Conservation (phyloP, 2,113 vertebrate genomes). For the Varanus komodoensis region DNA sequence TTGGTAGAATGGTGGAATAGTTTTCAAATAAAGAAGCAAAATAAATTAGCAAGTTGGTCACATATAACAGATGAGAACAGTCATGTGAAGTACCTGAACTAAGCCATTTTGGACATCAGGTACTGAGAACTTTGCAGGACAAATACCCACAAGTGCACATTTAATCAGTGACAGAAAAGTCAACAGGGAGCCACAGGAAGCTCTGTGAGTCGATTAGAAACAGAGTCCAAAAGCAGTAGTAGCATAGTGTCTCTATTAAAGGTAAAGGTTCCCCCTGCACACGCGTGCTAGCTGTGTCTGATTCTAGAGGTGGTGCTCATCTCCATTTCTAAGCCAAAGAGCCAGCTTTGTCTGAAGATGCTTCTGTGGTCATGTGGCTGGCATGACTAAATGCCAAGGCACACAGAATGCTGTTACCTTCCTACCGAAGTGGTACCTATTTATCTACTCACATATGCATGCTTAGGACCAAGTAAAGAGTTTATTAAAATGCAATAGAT, state of each 20-base stretch:
- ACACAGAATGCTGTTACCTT: too few species aligned
- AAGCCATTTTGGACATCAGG: neutral
- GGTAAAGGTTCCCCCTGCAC: too few species aligned
- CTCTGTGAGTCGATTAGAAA: neutral
- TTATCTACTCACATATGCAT: too few species aligned
- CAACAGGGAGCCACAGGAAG: neutral
- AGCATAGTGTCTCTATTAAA: too few species aligned
- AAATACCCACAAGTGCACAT: neutral
- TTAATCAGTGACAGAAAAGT: conserved; percentile 24
- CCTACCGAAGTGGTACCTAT: too few species aligned
- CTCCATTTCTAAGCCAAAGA: too few species aligned
- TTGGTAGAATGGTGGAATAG: too few species aligned
- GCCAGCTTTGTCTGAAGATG: too few species aligned
- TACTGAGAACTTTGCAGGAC: neutral
- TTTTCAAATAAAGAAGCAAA: neutral
- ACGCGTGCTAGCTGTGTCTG: too few species aligned
- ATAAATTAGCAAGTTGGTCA: neutral
- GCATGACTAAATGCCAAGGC: too few species aligned
- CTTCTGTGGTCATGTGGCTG: too few species aligned
- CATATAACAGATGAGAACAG: neutral
- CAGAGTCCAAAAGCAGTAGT: neutral
- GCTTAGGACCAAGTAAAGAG: neutral
- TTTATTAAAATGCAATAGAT: neutral
- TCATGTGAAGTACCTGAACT: neutral
- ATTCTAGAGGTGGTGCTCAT: too few species aligned